Evolutionary conservation across 2,113 vertebrate species (phyloP).

Genomic region (Amblyopsis rosae): DNA sequence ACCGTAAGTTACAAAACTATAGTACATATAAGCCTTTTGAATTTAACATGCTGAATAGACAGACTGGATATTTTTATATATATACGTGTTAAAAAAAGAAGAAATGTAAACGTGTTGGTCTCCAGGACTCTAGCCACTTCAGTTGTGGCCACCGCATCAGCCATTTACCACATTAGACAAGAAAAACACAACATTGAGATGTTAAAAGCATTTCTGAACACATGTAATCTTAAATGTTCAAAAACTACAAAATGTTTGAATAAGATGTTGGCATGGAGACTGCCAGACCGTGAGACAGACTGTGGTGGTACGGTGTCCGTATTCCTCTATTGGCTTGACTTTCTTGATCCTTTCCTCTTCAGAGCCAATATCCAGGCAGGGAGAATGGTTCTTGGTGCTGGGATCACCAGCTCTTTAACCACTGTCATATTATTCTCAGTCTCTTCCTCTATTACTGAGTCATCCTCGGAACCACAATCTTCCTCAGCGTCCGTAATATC

Average conservation of each 20-base stretch:
- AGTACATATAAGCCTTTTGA: too few species aligned
- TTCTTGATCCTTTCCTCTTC: slow-evolving; percentile 59
- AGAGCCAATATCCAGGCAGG: slow-evolving; percentile 73
- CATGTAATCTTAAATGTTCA: too few species aligned
- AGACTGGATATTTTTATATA: too few species aligned
- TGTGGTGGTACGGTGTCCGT: neutral
- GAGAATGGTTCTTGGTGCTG: slow-evolving; percentile 32
- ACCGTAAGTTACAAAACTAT: too few species aligned
- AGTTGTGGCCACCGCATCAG: too few species aligned
- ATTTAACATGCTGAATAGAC: too few species aligned
- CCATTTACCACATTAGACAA: too few species aligned
- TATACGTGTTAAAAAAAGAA: neutral
- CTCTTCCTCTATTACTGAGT: slow-evolving; percentile 45
- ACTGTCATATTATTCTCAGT: neutral
- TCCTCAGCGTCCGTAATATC: slow-evolving; percentile 48
- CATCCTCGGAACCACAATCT: slow-evolving; percentile 43
- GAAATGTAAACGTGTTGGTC: neutral
- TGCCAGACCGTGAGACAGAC: neutral
- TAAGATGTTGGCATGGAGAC: too few species aligned
- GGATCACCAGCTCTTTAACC: slow-evolving; percentile 23
- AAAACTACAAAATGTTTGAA: too few species aligned
- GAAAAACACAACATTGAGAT: too few species aligned
- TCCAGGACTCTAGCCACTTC: too few species aligned
- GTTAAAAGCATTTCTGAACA: too few species aligned
- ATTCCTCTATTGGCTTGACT: slow-evolving; percentile 33